These are phyloP conservation scores for Lacerta agilis DNA, from an alignment of 2,797 vertebrate genomes.

Conservation along the genomic window DNA sequence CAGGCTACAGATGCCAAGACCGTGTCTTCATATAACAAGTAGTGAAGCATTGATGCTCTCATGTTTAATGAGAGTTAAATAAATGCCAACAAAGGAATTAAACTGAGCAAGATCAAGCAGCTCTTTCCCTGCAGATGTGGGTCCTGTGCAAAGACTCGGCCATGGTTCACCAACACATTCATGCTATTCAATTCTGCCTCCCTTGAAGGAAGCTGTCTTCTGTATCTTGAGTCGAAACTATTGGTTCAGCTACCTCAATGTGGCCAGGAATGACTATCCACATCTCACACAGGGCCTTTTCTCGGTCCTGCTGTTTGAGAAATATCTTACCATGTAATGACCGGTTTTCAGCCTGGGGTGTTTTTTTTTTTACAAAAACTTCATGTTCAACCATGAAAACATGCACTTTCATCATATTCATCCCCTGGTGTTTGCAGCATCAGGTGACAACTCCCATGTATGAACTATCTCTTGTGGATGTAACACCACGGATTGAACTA, in stretches of 20 bases:
- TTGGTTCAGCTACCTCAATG: not conserved
- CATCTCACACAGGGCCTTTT: not conserved
- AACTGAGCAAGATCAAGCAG: conserved; percentile 24
- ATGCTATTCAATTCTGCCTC: not conserved
- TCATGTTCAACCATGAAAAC: not conserved
- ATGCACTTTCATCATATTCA: not conserved
- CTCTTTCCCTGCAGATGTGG: not conserved
- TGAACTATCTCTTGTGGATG: not conserved
- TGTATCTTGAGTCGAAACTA: not conserved
- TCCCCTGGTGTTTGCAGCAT: not conserved
- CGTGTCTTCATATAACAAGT: conserved; percentile 61
- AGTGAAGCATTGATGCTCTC: not conserved
- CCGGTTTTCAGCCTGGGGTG: not conserved
- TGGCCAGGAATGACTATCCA: not conserved
- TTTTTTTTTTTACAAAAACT: not conserved
- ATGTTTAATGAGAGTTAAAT: conserved; percentile 55
- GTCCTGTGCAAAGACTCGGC: not conserved
- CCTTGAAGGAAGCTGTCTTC: not conserved
- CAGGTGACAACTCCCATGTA: not conserved
- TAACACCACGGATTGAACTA: not conserved
- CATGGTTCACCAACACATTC: too few relatives aligned
- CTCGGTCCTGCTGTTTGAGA: not conserved
- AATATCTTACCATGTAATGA: not conserved
- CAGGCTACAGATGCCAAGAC: conserved; percentile 52
- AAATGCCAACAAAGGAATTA: conserved; percentile 35